phyloP scores from a whole-genome alignment of 2,113 vertebrate genomes.

The Leucoraja erinaceus region DNA sequence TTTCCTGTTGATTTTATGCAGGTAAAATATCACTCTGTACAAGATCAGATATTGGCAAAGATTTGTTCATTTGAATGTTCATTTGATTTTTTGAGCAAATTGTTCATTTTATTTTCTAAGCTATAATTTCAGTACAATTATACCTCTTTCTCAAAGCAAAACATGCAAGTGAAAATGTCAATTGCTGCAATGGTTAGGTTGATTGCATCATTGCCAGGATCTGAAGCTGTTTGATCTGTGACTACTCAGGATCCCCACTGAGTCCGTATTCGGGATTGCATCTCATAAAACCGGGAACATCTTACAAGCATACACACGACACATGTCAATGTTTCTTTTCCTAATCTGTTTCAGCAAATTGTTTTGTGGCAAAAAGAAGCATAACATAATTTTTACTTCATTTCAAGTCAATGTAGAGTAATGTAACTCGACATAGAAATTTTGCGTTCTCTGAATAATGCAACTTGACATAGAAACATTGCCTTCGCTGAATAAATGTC shows the following conservation, averaged over 20 bases:
- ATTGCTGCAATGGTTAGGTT: not conserved
- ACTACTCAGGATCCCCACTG: not conserved
- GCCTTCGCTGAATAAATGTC: not conserved
- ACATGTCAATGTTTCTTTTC: not conserved
- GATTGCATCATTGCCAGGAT: not conserved
- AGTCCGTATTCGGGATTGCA: not conserved
- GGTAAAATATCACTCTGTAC: not conserved
- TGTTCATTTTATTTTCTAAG: not conserved
- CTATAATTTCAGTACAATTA: not conserved
- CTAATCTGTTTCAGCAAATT: not conserved
- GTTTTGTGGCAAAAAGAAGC: not conserved
- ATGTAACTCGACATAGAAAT: not conserved
- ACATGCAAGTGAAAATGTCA: not conserved
- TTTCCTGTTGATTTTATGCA: not conserved
- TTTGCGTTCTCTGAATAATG: not conserved
- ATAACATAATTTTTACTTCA: not conserved
- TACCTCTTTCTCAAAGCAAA: not conserved
- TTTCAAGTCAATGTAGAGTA: not conserved
- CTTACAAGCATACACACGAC: not conserved
- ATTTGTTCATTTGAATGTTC: not conserved
- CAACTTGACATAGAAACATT: not conserved
- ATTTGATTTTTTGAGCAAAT: not conserved
- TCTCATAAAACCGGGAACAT: not conserved
- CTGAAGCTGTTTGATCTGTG: not conserved
- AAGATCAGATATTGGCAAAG: not conserved